Evolutionary conservation across 2,888 invertebrate genomes (phyloP), one percentile per base, ranked within the genome.

Genomic region (Meiosimyza decipiens): DNA sequence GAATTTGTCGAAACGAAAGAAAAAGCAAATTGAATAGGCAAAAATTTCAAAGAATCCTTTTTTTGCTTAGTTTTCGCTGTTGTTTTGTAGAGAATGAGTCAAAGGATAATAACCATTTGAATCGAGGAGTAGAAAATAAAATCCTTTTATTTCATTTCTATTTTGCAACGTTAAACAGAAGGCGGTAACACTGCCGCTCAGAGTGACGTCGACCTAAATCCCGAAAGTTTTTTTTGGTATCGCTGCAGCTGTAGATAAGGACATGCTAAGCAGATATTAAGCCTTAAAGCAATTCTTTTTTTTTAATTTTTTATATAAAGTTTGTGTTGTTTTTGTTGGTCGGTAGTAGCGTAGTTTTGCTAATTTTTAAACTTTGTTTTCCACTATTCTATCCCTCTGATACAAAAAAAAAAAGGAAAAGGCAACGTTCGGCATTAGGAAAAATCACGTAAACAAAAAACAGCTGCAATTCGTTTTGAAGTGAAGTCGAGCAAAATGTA

Each of bases 281-380:
- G 28, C 57, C 28, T 11, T 57, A 57, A 5, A 57, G 13, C 12
- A 13, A 28, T 22, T 57, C 7, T 22, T 9, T 40, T n/a, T 28
- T 52, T 22, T 52, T 12, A 22, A 22, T 59, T 59, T 59, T 33
- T 40, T 40, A 40, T 59, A 2, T 33, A 15, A 6, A 15, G 13
- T 59, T 18, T 59, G 11, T 7, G 33, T 33, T 40, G 28, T 28
- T 15, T 40, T 59, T 59, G 6, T n/a, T 59, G 40, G 59, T 40
- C n/a, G 18, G 28, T 40, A 22, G 13, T 59, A 59, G 28, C 65
- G 54, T 64, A n/a, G 11, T 64, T 65, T 65, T 65, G 52, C 40
- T 54, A 52, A 47, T 60, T 50, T 50, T 65, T 52, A 65, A 65
- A 22, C 50, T 49, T 65, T 51, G 12, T 16, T 54, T 33, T 54